These are phyloP conservation scores for Campylorhamphus procurvoides DNA, from an alignment of 2,113 vertebrate genomes.

Conservation along the genomic window DNA sequence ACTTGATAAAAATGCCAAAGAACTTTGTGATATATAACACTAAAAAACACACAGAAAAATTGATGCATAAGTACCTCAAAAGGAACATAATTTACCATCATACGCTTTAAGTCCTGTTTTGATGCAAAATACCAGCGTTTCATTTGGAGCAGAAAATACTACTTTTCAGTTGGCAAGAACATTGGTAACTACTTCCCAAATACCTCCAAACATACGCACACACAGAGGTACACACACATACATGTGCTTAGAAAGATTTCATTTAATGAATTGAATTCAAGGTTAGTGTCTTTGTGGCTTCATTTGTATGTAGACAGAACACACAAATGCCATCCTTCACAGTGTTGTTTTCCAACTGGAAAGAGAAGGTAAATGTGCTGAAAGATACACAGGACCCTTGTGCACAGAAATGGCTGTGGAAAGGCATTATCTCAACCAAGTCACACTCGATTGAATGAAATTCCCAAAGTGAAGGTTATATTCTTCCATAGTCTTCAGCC, in stretches of 20 bases:
- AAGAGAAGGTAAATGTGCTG: background rate
- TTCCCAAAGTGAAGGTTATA: slow-evolving; percentile 26
- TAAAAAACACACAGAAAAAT: background rate
- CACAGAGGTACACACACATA: background rate
- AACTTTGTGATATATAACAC: background rate
- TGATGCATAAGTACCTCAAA: background rate
- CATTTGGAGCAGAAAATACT: background rate
- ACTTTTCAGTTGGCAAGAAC: background rate
- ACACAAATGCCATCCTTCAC: background rate
- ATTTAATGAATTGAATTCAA: background rate
- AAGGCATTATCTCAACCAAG: slow-evolving; percentile 9
- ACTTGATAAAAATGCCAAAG: background rate
- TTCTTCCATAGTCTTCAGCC: background rate
- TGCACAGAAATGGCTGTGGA: background rate
- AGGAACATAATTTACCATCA: background rate
- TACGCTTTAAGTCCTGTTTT: background rate
- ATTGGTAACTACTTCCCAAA: background rate
- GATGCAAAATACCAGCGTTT: background rate
- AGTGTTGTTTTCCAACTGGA: slow-evolving; percentile 13
- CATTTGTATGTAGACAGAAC: background rate
- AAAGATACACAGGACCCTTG: background rate
- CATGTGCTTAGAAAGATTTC: background rate
- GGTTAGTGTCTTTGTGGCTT: background rate
- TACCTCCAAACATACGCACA: background rate
- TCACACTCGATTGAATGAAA: background rate